Conservation (phyloP, 2,797 vertebrate species). For the Periparus ater region DNA sequence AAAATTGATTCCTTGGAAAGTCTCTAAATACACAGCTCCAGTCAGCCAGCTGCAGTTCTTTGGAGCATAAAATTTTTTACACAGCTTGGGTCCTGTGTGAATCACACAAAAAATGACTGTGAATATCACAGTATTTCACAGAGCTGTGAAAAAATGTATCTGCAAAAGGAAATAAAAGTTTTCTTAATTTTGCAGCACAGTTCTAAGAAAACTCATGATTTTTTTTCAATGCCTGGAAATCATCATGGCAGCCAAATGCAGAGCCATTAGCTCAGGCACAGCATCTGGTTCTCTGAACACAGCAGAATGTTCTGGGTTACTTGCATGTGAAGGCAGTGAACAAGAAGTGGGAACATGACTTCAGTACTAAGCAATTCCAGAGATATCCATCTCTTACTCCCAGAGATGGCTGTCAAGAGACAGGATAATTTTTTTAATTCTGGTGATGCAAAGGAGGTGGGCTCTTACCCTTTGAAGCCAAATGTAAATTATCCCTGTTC, state of each 20-base stretch:
- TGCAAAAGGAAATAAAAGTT: slow-evolving; percentile 18
- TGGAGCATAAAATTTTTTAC: neutral
- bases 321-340: neutral
- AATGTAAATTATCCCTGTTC: neutral
- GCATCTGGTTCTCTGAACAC: neutral
- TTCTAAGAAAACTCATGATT: neutral
- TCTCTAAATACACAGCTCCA: neutral
- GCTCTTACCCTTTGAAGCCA: neutral
- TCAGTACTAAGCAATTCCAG: neutral
- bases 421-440: neutral
- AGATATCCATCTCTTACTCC: neutral
- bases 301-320: neutral
- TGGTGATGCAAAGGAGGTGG: neutral
- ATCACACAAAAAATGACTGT: neutral
- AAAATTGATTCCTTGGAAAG: neutral
- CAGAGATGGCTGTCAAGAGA: neutral
- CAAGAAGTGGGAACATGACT: neutral
- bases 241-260: neutral
- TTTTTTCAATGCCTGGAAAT: neutral
- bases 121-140: neutral
- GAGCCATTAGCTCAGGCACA: neutral
- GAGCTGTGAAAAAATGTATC: neutral
- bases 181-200: neutral
- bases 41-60: neutral
- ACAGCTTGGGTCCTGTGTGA: neutral